Evolutionary conservation across 2,797 vertebrate species (phyloP).

Genomic region (Martes flavigula): DNA sequence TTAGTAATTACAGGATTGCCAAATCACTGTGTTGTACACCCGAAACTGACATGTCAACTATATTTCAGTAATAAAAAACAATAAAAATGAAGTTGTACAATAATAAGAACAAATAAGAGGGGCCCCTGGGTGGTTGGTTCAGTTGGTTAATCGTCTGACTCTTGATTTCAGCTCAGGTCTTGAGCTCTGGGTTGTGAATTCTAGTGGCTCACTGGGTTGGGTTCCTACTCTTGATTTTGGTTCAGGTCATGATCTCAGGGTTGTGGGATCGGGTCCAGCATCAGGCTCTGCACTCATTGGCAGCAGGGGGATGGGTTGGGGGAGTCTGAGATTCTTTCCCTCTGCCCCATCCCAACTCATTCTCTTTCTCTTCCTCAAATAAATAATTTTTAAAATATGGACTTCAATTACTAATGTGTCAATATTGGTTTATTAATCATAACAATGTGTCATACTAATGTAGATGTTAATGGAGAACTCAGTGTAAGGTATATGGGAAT

Average conservation of each 20-base stretch:
- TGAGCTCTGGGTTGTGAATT: too few relatives aligned
- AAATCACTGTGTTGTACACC: not conserved
- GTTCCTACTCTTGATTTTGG: not conserved
- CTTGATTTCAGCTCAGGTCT: too few relatives aligned
- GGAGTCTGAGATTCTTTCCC: not conserved
- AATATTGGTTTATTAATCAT: not conserved
- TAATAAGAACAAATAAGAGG: not conserved
- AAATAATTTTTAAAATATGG: not conserved
- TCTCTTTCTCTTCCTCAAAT: not conserved
- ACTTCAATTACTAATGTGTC: not conserved
- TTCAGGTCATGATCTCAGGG: not conserved
- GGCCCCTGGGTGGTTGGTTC: too few relatives aligned
- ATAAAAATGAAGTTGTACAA: not conserved
- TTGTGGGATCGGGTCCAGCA: not conserved
- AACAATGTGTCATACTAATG: not conserved
- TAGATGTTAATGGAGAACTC: not conserved
- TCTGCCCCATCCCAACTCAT: not conserved
- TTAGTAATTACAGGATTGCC: not conserved
- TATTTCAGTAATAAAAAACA: not conserved
- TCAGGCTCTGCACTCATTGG: not conserved
- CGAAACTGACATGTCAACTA: not conserved
- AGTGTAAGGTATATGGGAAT: not conserved
- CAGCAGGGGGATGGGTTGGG: rapidly evolving
- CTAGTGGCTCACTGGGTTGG: not conserved
- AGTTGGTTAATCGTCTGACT: rapidly evolving